Conservation (phyloP, 2,113 vertebrate species). For the Sceloporus undulatus region DNA sequence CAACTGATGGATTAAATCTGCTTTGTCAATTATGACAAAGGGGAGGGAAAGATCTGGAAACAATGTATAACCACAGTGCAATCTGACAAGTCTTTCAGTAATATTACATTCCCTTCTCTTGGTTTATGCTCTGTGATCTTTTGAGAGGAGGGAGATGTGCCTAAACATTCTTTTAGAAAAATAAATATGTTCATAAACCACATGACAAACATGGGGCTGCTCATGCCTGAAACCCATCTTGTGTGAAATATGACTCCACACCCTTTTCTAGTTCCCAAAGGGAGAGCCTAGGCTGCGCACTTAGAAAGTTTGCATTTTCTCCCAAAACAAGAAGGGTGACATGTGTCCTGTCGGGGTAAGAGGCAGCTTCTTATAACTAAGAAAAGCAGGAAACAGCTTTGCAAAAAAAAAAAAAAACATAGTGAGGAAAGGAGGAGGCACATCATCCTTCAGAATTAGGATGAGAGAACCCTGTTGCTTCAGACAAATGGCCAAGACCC, state of each 20-base stretch:
- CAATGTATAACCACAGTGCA: slow-evolving; percentile 48
- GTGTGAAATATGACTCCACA: not conserved
- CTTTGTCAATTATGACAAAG: slow-evolving; percentile 74
- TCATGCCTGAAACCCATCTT: not conserved
- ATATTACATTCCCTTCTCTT: slow-evolving; percentile 44
- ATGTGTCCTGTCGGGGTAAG: not conserved
- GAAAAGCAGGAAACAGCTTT: not conserved
- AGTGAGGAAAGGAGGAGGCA: not conserved
- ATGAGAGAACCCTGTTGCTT: not conserved
- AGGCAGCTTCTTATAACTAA: not conserved
- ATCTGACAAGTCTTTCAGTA: slow-evolving; percentile 60
- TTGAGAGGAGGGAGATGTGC: slow-evolving; percentile 22
- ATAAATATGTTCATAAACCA: slow-evolving; percentile 28
- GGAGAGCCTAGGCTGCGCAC: not conserved
- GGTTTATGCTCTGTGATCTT: slow-evolving; percentile 44
- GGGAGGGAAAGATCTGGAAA: slow-evolving; percentile 60
- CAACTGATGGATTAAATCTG: slow-evolving; percentile 74
- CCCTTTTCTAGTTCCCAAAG: not conserved
- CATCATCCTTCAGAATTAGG: accelerated
- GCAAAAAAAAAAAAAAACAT: not conserved
- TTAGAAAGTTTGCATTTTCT: not conserved
- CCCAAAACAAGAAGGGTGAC: slow-evolving; percentile 1
- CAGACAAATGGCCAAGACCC: not conserved
- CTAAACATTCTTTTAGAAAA: slow-evolving; percentile 37
- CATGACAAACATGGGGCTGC: slow-evolving; percentile 3